Base-by-base conservation (phyloP, 2,888 invertebrate species). In the Schrankia costaestrigalis region DNA sequence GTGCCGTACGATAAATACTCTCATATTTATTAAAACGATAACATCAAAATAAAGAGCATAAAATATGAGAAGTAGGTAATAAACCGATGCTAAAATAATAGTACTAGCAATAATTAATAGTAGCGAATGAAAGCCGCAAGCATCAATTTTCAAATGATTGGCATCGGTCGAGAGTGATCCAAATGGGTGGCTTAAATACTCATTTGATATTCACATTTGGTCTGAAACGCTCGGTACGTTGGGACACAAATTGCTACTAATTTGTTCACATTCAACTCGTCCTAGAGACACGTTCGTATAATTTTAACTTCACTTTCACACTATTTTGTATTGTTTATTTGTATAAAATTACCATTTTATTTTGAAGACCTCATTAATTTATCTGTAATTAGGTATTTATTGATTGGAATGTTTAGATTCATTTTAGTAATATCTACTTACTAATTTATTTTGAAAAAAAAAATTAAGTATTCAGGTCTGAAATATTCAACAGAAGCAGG, bases 131-230 rank as follows among this genome's bases (percentile, higher is more conserved):
- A 63, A 69, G 76, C 82, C 81, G 56, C 80, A 64, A 61, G 70
- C 73, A 72, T 78, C 72, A 75, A 79, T 81, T 78, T 78, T 63
- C 70, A 73, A 78, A 76, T 80, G 75, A 82, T 81, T 75, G 79
- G 73, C 75, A 69, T 67, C 64, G 58, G 63, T 61, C 61, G 74
- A 72, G 76, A 75, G 78, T 79, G 77, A 83, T 84, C 78, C 78
- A 74, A 82, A 81, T 78, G 73, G 71, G 69, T 68, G 65, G 79
- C 75, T 81, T 80, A 79, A 82, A 80, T 62, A 76, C 77, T 83
- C 81, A 83, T 83, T 81, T 78, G 70, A 80, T 82, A 84, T 85
- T 85, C 82, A 80, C 78, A 76, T 82, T 80, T 69, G 72, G 68
- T 72, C 44, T 63, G 66, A 59, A 74, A 68, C 64, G 73, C 56